Base-by-base conservation (phyloP, 2,797 vertebrate species). In the Nasua narica region DNA sequence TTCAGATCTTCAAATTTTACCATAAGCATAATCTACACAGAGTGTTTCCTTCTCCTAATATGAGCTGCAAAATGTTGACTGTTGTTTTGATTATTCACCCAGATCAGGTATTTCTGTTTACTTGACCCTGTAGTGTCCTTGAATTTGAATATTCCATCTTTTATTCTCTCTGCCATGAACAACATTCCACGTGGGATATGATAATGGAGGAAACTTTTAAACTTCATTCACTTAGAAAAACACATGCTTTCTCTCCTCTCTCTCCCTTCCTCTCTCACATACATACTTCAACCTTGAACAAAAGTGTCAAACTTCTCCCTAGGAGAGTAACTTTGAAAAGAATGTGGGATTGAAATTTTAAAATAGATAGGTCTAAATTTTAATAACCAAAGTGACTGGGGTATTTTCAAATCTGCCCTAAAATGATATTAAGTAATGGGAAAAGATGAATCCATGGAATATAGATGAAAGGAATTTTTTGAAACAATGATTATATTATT, bases 111-210 rank as follows among this genome's bases (percentile, higher is more conserved):
- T 77, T 54, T 93, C n/a, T 89, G 3, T 93, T 96, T 89, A 97
- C 43, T 72, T 62, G 70, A 92, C 32, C 79, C 48, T 62, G 14
- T 4, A 62, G 21, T 76, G 32, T 79, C 21, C 54, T 90, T 92
- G 62, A 94, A 94, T 90, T 90, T 92, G 56, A 96, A 96, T 90
- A 76, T 79, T 69, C 40, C 70, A 60, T 27, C 32, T 92, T 87
- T 54, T 74, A 83, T 78, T 56, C 65, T 77, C 19, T 32, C 19
- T 79, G 48, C 56, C 7, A 60, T 40, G 89, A 81, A 84, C 50
- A 86, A 69, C 35, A 88, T 76, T 83, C 60, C 52, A 50, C 16
- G 14, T 74, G 81, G 76, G 18, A 92, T 83, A 92, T 89, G 69
- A 37, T 62, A 86, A 97, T 76, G 23, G n/a, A 35, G 16, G 18